These are phyloP conservation scores for Oncorhynchus nerka DNA, from an alignment of 2,113 vertebrate genomes.

Conservation along the genomic window DNA sequence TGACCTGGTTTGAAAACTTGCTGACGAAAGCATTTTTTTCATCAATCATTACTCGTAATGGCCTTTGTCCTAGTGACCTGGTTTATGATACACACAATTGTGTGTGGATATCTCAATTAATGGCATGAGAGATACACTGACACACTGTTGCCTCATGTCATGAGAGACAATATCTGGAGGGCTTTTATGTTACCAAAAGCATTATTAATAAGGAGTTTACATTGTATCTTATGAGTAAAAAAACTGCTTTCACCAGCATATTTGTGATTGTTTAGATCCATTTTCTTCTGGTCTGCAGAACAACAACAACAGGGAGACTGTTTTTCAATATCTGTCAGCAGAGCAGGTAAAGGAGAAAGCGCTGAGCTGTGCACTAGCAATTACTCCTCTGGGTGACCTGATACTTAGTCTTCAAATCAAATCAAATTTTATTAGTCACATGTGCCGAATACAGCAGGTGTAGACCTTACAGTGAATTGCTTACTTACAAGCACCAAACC, in stretches of 20 bases:
- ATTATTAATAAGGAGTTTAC: too few species aligned
- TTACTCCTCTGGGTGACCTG: conserved; percentile 47
- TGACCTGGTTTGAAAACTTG: conserved; percentile 19
- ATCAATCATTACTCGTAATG: conserved; percentile 27
- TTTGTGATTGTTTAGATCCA: conserved; percentile 54
- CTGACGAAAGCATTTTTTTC: conserved; percentile 28
- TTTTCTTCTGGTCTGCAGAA: conserved; percentile 53
- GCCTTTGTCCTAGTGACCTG: conserved; percentile 44
- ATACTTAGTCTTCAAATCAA: neutral
- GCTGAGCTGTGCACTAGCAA: conserved; percentile 52
- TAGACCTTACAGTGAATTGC: too few species aligned
- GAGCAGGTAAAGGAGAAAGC: conserved; percentile 56
- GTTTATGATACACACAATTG: neutral
- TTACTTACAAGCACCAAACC: too few species aligned
- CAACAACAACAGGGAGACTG: conserved; percentile 36
- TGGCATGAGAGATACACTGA: too few species aligned
- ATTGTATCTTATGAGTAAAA: conserved; percentile 23
- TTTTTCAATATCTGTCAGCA: conserved; percentile 58
- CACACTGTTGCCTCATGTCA: neutral
- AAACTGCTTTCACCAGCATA: conserved; percentile 48
- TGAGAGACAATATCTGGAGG: conserved; percentile 35
- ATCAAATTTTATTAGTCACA: too few species aligned
- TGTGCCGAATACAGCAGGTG: too few species aligned
- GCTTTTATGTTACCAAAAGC: conserved; percentile 1
- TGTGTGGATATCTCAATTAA: conserved; percentile 7